Base-by-base conservation (phyloP, 2,888 invertebrate species). In the Drosophila atripex region DNA sequence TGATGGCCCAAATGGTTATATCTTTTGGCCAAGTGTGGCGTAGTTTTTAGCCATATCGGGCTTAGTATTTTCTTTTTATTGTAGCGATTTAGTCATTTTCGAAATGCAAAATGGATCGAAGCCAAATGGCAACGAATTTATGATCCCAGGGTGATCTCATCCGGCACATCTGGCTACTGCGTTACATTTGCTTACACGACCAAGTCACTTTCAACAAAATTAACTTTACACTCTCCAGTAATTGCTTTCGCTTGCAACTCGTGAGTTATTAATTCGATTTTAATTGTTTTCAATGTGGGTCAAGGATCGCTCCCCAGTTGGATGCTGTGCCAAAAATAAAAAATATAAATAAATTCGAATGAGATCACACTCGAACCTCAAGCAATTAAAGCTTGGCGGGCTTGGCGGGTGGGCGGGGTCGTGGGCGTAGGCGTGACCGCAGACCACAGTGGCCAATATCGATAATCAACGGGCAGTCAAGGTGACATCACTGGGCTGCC, bases 401-500 rank as follows among this genome's bases (percentile, higher is more conserved):
- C 46, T 59, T 45, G 46, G 28, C 9, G 39, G 30, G 63, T 64
- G 51, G 51, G 28, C 43, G 63, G 39, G 47, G 14, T 0, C 18
- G 61, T 49, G 28, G 52, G 12, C 18, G 39, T 58, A 38, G 66
- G 35, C 28, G 23, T 51, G 51, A 45, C 52, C 64, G 21, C 45
- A 28, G 63, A 50, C 63, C 52, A 64, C 63, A 47, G 46, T 57
- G 65, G 8, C 52, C 63, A 39, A 53, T 65, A 65, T 65, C 63
- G 52, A 38, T 53, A 64, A 64, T 64, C 68, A 69, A 43, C 51
- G 59, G 65, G 14, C 51, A 43, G 49, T 52, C 66, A 72, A 84
- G 80, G 72, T 78, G 76, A 78, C 78, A 78, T 80, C 76, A 82
- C 59, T 56, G 55, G 64, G 35, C n/a, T n/a, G 14, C 35, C 7